Evolutionary conservation across 2,113 vertebrate species (phyloP).

Genomic region (Neolamprologus tretocephalus): DNA sequence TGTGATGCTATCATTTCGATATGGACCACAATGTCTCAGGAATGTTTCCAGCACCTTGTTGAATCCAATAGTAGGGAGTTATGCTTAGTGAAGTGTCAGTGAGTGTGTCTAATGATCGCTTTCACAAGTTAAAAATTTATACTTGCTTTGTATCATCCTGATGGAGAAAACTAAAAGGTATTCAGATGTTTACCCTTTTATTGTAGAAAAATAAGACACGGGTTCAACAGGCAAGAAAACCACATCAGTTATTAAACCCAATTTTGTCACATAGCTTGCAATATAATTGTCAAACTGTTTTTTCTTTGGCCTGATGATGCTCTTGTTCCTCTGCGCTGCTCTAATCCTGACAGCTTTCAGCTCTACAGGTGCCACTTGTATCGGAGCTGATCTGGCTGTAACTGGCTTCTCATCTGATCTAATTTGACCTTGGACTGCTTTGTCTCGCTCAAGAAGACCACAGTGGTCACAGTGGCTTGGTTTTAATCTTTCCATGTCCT

Average conservation of each 20-base stretch:
- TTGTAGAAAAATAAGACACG: not conserved
- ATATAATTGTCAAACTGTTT: not conserved
- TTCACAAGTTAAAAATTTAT: not conserved
- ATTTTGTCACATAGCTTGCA: not conserved
- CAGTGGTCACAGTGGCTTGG: not conserved
- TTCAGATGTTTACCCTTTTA: not conserved
- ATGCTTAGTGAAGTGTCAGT: not conserved
- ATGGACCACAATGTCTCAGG: not conserved
- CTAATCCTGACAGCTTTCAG: not conserved
- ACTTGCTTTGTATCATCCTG: not conserved
- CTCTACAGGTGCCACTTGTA: not conserved
- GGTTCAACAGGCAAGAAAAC: not conserved
- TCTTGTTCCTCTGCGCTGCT: not conserved
- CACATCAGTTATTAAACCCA: not conserved
- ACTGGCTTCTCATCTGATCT: conserved; percentile 6
- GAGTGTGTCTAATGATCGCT: not conserved
- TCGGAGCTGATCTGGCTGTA: not conserved
- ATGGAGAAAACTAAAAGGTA: not conserved
- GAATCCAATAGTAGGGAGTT: not conserved
- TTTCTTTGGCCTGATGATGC: not conserved
- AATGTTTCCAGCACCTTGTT: not conserved
- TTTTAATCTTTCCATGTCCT: conserved; percentile 21
- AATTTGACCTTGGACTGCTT: conserved; percentile 3
- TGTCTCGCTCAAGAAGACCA: not conserved
- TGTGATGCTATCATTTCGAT: not conserved